Evolutionary conservation across 2,797 vertebrate genomes (phyloP).

Genomic region (Poecile montanus): DNA sequence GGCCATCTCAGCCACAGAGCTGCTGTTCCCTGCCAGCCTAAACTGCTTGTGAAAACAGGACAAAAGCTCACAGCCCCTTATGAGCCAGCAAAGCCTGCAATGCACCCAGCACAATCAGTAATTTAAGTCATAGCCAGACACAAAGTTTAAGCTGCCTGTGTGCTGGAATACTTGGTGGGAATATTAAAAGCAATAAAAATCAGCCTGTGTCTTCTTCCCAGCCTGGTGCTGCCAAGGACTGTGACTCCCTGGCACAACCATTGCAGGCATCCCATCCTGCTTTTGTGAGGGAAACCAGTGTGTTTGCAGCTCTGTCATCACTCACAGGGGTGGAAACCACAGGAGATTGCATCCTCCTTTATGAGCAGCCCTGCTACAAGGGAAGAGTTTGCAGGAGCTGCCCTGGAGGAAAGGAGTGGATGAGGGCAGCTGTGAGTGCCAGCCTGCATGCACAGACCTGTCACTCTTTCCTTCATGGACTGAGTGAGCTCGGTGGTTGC

Average conservation of each 20-base stretch:
- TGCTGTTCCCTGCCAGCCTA: background rate
- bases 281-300: background rate
- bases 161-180: background rate
- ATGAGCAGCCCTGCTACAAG: background rate
- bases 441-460: background rate
- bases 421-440: background rate
- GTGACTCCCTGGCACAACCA: background rate
- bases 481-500: accelerated
- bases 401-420: background rate
- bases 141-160: background rate
- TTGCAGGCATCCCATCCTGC: background rate
- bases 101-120: background rate
- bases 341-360: background rate
- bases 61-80: background rate
- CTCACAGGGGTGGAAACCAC: background rate
- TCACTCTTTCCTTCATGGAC: background rate
- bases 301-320: background rate
- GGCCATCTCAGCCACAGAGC: background rate
- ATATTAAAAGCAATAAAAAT: background rate
- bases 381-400: background rate
- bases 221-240: background rate
- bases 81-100: background rate
- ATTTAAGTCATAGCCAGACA: background rate
- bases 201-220: background rate
- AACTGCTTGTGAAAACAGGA: background rate